phyloP scores from a whole-genome alignment of 2,797 vertebrate genomes.

The Rhincodon typus region DNA sequence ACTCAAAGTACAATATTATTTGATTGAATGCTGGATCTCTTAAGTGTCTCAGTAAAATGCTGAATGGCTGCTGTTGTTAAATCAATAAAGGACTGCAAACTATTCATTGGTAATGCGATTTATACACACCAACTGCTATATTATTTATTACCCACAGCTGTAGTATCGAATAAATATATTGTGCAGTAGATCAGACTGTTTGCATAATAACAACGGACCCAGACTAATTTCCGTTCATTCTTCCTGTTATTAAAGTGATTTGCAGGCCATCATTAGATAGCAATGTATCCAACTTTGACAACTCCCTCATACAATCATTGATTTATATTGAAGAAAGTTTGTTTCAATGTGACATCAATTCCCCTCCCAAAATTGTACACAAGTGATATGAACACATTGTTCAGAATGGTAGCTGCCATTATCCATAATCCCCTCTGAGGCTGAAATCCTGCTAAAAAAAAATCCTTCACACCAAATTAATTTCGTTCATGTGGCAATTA shows the following conservation, averaged over 20 bases:
- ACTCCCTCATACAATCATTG: neutral
- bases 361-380: neutral
- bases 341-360: neutral
- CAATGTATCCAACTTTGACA: neutral
- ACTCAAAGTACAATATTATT: neutral
- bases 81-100: neutral
- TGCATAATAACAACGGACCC: neutral
- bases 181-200: conserved; percentile 8
- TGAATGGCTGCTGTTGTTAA: neutral
- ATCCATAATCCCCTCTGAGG: neutral
- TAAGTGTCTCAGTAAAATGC: neutral
- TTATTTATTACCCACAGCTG: conserved; percentile 4
- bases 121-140: neutral
- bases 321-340: neutral
- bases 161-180: conserved; percentile 15
- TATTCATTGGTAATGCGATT: neutral
- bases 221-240: conserved; percentile 2
- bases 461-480: neutral
- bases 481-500: neutral
- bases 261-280: neutral
- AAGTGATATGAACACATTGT: neutral
- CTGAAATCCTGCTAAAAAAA: neutral
- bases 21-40: conserved; percentile 1
- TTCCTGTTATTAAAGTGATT: conserved; percentile 19
- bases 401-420: neutral